phyloP scores from a whole-genome alignment of 2,113 vertebrate species.

The Phylloscopus trochiloides region DNA sequence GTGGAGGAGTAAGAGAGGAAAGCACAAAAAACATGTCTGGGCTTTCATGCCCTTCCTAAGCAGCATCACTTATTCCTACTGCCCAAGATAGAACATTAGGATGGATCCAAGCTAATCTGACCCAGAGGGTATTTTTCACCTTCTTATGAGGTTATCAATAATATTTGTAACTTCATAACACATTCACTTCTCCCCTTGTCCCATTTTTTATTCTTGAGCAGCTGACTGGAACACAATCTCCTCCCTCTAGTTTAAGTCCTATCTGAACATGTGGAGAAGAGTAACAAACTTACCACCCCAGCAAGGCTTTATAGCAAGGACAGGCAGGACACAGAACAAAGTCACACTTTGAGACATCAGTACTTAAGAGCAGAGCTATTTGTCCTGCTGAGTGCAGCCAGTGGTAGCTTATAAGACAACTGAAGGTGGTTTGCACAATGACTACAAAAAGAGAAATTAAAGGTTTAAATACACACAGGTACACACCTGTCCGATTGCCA shows the following conservation, averaged over 20 bases:
- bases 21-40: not conserved
- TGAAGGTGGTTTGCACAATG: not conserved
- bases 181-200: not conserved
- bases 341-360: not conserved
- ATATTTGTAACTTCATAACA: not conserved
- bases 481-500: not conserved
- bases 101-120: not conserved
- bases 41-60: not conserved
- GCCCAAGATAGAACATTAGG: not conserved
- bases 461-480: not conserved
- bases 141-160: not conserved
- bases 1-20: not conserved
- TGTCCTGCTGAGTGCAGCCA: not conserved
- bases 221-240: not conserved
- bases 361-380: not conserved
- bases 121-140: not conserved
- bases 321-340: not conserved
- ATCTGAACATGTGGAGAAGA: not conserved
- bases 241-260: not conserved
- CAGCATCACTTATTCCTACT: not conserved
- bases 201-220: not conserved
- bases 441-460: not conserved
- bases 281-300: not conserved
- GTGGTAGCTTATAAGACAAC: not conserved
- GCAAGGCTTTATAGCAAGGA: not conserved